These are phyloP conservation scores for Noctuana brunneofusca DNA, from an alignment of 2,888 invertebrate species.

Conservation along the genomic window DNA sequence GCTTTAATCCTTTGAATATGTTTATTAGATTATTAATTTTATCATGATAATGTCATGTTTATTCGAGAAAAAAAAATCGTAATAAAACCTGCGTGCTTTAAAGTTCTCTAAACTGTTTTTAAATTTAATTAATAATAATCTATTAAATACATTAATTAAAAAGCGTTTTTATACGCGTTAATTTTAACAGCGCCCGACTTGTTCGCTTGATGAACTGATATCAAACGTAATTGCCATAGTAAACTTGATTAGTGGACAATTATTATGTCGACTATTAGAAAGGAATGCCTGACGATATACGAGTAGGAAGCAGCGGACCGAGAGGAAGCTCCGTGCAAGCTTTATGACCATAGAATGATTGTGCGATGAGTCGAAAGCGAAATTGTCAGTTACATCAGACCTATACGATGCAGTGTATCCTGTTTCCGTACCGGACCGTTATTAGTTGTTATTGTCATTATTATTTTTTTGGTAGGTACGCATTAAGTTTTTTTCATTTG, in stretches of 20 bases:
- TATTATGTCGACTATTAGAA: constrained; percentile 34
- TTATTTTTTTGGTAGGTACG: not conserved
- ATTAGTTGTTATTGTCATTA: not conserved
- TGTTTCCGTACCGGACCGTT: constrained; percentile 19
- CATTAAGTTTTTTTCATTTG: not conserved
- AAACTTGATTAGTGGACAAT: constrained; percentile 34
- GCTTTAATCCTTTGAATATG: too few species aligned
- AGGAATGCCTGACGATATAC: constrained; percentile 31
- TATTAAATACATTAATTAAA: not conserved
- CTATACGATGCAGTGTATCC: constrained; percentile 18
- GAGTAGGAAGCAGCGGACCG: constrained; percentile 19
- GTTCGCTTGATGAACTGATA: constrained; percentile 10
- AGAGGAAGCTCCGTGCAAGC: constrained; percentile 26
- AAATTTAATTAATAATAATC: too few species aligned
- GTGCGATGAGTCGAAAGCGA: constrained; percentile 31
- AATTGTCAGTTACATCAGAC: constrained; percentile 29
- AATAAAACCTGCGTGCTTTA: too few species aligned
- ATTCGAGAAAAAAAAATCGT: too few species aligned
- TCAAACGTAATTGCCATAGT: constrained; percentile 30
- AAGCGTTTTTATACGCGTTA: not conserved
- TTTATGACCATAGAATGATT: constrained; percentile 28
- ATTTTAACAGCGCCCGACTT: not conserved
- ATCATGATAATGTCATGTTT: too few species aligned
- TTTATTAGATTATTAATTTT: too few species aligned
- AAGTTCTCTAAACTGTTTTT: too few species aligned